phyloP scores from a whole-genome alignment of 2,888 invertebrate genomes.

The Acleris sparsana region DNA sequence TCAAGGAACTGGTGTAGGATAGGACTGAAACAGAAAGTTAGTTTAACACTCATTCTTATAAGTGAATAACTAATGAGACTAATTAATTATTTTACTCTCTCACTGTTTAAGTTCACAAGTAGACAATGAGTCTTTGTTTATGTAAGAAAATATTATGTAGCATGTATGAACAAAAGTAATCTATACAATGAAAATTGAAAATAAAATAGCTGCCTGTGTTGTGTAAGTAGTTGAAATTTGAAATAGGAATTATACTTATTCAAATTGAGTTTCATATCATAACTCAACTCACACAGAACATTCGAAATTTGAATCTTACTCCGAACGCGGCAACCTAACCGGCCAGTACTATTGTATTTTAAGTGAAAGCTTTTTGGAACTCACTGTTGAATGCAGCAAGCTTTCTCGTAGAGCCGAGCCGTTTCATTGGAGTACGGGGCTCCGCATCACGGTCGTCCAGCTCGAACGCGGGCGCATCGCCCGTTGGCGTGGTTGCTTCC shows the following conservation, averaged over 20 bases:
- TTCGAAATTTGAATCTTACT: slow-evolving; percentile 18
- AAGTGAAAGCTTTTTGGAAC: slow-evolving; percentile 57
- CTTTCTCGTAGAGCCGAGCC: slow-evolving; percentile 91
- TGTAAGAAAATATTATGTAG: no score
- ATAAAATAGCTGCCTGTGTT: neutral
- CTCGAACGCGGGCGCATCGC: slow-evolving; percentile 92
- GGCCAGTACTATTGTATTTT: slow-evolving; percentile 23
- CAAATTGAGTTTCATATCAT: neutral
- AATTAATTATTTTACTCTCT: neutral
- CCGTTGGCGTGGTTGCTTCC: slow-evolving; percentile 88
- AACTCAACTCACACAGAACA: neutral
- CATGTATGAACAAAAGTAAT: no score
- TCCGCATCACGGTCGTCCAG: slow-evolving; percentile 91
- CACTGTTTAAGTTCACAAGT: no score
- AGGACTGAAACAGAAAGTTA: slow-evolving; percentile 25
- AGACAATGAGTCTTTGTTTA: no score
- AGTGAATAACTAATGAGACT: neutral
- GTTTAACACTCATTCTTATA: neutral
- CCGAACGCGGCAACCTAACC: slow-evolving; percentile 8
- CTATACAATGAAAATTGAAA: no score
- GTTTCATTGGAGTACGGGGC: slow-evolving; percentile 90
- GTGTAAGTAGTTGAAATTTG: neutral
- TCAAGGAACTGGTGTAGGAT: slow-evolving; percentile 13
- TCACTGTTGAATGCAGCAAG: slow-evolving; percentile 91
- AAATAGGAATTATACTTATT: neutral